phyloP scores from a whole-genome alignment of 2,797 vertebrate genomes.

The Liasis olivaceus region DNA sequence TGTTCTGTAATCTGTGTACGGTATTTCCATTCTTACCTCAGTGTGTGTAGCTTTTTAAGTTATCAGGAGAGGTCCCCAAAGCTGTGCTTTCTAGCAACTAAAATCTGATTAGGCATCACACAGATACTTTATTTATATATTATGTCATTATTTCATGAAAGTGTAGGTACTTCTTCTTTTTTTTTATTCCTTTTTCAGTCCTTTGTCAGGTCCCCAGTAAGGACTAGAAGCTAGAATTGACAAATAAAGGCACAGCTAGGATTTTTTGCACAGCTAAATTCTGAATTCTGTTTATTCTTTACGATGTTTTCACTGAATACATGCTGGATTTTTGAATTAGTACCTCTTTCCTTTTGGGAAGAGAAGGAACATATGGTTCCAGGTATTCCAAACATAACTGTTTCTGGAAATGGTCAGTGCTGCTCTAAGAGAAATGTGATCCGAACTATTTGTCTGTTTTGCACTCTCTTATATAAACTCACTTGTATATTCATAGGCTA shows the following conservation, averaged over 20 bases:
- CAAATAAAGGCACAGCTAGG: neutral
- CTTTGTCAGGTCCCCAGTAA: neutral
- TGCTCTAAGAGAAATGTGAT: neutral
- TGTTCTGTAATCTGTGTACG: neutral
- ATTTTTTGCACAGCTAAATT: neutral
- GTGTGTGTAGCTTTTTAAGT: neutral
- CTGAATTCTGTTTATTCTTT: neutral
- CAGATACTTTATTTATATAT: neutral
- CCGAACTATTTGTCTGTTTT: neutral
- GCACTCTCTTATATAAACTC: neutral
- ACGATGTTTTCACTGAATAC: neutral
- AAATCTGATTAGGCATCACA: neutral
- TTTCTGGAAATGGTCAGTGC: neutral
- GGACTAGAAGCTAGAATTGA: neutral
- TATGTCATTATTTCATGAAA: neutral
- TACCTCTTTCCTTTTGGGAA: neutral
- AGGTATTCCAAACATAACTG: neutral
- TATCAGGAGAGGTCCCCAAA: no score
- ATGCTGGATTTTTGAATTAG: neutral
- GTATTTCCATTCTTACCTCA: neutral
- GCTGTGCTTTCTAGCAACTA: neutral
- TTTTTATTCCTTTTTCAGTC: neutral
- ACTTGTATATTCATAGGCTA: neutral
- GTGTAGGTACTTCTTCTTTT: neutral
- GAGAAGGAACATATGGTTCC: neutral